phyloP scores from a whole-genome alignment of 2,797 vertebrate species.

The Sebastolobus alascanus region DNA sequence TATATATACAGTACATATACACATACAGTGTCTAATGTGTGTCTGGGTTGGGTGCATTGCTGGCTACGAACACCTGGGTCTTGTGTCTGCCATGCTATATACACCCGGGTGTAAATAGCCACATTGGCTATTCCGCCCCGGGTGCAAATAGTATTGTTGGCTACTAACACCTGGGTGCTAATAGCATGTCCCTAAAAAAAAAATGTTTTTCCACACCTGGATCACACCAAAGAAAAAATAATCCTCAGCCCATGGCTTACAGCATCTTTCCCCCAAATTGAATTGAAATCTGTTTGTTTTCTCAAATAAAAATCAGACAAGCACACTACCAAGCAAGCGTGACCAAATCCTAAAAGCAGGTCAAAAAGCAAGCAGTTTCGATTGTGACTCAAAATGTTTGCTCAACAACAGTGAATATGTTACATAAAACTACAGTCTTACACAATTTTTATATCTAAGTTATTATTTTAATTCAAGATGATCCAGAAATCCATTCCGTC shows the following conservation, averaged over 20 bases:
- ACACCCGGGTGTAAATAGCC: too few relatives aligned
- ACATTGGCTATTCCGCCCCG: too few relatives aligned
- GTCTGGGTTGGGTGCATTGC: too few relatives aligned
- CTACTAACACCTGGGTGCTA: too few relatives aligned
- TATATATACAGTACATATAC: too few relatives aligned
- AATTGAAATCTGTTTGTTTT: not conserved
- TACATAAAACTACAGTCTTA: constrained; percentile 20
- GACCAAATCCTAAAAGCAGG: constrained; percentile 22
- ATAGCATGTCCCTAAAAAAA: too few relatives aligned
- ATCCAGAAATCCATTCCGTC: constrained; percentile 17
- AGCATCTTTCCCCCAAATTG: constrained; percentile 2
- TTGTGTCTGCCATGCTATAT: too few relatives aligned
- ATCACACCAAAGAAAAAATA: not conserved
- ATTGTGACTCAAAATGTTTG: constrained; percentile 9
- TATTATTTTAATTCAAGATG: constrained; percentile 17
- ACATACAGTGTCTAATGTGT: too few relatives aligned
- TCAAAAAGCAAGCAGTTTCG: constrained; percentile 10
- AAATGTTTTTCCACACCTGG: not conserved
- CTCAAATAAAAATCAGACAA: not conserved
- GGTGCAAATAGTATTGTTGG: too few relatives aligned
- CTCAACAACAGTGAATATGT: not conserved
- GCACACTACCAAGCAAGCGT: not conserved
- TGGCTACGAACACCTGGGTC: too few relatives aligned
- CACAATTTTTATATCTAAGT: constrained; percentile 2
- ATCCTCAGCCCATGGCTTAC: not conserved